Base-by-base conservation (phyloP, 2,113 vertebrate species). In the Sinocyclocheilus grahami region DNA sequence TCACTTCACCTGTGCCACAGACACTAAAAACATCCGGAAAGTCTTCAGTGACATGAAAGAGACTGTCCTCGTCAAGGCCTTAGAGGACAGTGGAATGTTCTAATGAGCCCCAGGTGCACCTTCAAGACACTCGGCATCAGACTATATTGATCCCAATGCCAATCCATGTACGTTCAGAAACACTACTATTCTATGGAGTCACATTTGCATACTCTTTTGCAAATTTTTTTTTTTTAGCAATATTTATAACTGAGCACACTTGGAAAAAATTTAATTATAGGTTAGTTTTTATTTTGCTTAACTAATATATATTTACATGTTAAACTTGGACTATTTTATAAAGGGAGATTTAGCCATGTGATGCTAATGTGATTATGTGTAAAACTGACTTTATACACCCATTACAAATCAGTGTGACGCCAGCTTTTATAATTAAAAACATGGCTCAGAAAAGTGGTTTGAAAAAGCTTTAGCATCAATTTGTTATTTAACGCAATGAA, bases 11-110 rank as follows among this genome's bases (percentile, higher is more conserved):
- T 53, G 51, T 13, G 13, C 51, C 13, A 53, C 51, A 53, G 46
- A 98, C 93, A 97, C 96, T n/a, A 93, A 94, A 89, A 97, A 96
- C 92, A 97, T 98, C 86, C 94, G 94, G 72, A 93, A 78, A 22
- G 97, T 97, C 48, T 97, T 97, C 90, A 93, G 62, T 4, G 95
- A 96, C 22, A 92, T 97, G 53, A 96, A 95, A 89, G 96, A 98
- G 85, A 95, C 95, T 0, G 95, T 97, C 39, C 93, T 97, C 81
- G 90, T 95, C 67, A 91, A 91, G 86, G 93, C 93, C 7, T 91
- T 96, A 60, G 81, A 83, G 81, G 94, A 95, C 55, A 94, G 93
- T 63, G 93, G 93, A 2, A 87, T 96, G 27, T 89, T 95, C 76
- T 96, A 93, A 60, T 76, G 42, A 12, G 71, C 16, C 18, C 37